Evolutionary conservation across 1,140 invertebrate genomes (phyloP), one percentile per base, ranked within the genome.

Genomic region (Drosophila melanica): DNA sequence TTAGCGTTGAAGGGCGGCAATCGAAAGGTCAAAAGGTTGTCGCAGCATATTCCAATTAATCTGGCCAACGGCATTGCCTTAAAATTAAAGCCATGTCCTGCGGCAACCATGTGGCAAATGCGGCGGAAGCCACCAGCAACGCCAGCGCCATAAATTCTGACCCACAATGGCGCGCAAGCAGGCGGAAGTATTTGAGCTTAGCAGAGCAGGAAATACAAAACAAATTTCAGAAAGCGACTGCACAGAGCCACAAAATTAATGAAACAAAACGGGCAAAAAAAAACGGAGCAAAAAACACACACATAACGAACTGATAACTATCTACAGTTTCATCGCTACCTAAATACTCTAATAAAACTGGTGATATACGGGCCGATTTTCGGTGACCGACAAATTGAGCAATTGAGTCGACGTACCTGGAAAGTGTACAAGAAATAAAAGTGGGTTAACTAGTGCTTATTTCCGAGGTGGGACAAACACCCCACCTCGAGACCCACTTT

Each of bases 121-220:
- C 59, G 59, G 70, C 82, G 82, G 82, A 87, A 87, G 86, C 71
- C 54, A 67, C 54, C 69, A 65, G 64, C 82, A 35, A 87, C 33
- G 3, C 79, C 79, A 71, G 87, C 60, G 23, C 64, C 79, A 87
- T 87, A 87, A 87, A 89, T 87, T 79, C 48, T 60, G 70, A 58
- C 58, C 63, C 41, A 68, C 70, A 82, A 76, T 65, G 73, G 77
- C 79, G 79, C 71, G 74, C 66, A 79, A 87, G 73, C 65, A 64
- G 59, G 79, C 82, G 82, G 82, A 87, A 86, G 84, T 75, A 82
- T 86, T 87, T 81, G 53, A 79, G 75, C 65, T 89, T 65, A 71
- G 64, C 54, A 53, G 55, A 63, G 57, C 72, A 70, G 84, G 84
- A 82, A 86, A 89, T 73, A 87, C 79, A 82, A 89, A 79, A 87